Evolutionary conservation across 1,140 invertebrate genomes (phyloP).

Genomic region (Orussus abietinus): DNA sequence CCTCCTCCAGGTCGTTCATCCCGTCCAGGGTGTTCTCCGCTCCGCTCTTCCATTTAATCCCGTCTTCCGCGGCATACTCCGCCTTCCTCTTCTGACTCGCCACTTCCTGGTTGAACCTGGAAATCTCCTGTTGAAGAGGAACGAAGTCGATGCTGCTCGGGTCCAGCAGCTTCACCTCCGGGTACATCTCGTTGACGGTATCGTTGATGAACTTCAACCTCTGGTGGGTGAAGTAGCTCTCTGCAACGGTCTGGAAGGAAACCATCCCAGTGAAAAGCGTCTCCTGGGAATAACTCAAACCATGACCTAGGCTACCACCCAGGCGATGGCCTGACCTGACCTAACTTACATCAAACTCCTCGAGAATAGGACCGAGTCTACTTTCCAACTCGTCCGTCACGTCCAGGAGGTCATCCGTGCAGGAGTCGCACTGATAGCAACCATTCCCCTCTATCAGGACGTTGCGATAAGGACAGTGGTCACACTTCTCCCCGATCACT

Average conservation of each 20-base stretch:
- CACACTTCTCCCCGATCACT: slow-evolving; percentile 92
- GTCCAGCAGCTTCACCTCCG: slow-evolving; percentile 64
- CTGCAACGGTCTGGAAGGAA: slow-evolving; percentile 60
- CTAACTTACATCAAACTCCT: slow-evolving; percentile 68
- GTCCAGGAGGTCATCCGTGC: slow-evolving; percentile 82
- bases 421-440: slow-evolving; percentile 82
- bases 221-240: slow-evolving; percentile 75
- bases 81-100: slow-evolving; percentile 59
- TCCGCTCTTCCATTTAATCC: slow-evolving; percentile 51
- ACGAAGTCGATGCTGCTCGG: slow-evolving; percentile 61
- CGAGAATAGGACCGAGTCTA: slow-evolving; percentile 62
- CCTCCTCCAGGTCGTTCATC: slow-evolving; percentile 54
- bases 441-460: slow-evolving; percentile 67
- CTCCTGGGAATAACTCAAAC: too few relatives aligned
- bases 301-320: too few relatives aligned
- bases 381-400: slow-evolving; percentile 72
- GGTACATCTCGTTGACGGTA: slow-evolving; percentile 59
- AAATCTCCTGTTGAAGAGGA: slow-evolving; percentile 59
- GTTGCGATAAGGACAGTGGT: slow-evolving; percentile 82
- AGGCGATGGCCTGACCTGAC: too few relatives aligned
- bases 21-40: slow-evolving; percentile 57
- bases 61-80: slow-evolving; percentile 47
- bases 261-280: too few relatives aligned
- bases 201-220: slow-evolving; percentile 72
- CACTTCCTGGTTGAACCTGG: slow-evolving; percentile 55